Evolutionary conservation across 2,113 vertebrate genomes (phyloP), one percentile per base, ranked within the genome.

Genomic region (Choloepus hoffmanni): DNA sequence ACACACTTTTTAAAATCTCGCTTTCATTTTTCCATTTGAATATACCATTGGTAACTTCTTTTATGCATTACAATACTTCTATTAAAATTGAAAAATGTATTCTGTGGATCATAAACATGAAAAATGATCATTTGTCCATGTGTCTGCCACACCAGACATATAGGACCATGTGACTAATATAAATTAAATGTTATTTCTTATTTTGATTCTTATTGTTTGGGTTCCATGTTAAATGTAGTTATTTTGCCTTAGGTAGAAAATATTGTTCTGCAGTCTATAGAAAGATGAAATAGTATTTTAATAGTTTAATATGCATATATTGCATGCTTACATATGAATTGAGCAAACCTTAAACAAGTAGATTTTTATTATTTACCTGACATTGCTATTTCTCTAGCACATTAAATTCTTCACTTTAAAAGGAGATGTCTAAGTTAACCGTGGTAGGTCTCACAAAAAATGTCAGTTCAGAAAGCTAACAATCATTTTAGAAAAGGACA

Each of bases 371-470:
- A 6, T 86, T 85, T 92, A 43, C 15, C 13, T 36, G 36, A 48
- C 14, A 58, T 28, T 93, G n/a, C 2, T 81, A n/a, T 89, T 85
- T 97, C 11, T 63, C 40, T 74, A 85, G 60, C 11, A 89, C 40
- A 68, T 84, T 90, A 45, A 90, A 63, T 85, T 62, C 7, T 91
- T 91, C 48, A 72, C 13, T 83, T 60, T 40, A 30, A 97, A 88
- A 58, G 1, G 6, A 50, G 16, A 5, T 78, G 18, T 92, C 55
- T 88, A 82, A 30, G 8, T 88, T 77, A 60, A 82, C 15, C 50
- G 9, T n/a, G 60, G 10, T 23, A 70, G 28, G n/a, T 2, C 63
- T 62, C 63, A 60, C 3, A 58, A 95, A 30, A 95, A 92, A 79
- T 63, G 24, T 53, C 73, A 90, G 21, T 65, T 91, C 36, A 65